Evolutionary conservation across 2,888 invertebrate genomes (phyloP).

Genomic region (Tholera decimalis): DNA sequence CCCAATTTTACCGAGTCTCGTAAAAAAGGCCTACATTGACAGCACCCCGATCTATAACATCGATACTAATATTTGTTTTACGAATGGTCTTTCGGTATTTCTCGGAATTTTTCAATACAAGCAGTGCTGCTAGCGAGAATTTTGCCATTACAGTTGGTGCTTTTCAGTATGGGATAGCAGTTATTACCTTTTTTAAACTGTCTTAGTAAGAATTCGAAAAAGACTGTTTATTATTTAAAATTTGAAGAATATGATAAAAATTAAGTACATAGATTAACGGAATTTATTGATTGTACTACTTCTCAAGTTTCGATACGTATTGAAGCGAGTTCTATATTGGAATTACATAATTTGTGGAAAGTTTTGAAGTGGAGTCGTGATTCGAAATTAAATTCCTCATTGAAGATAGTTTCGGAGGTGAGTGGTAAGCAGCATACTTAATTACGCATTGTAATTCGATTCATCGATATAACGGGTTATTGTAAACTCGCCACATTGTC

Average conservation of each 20-base stretch:
- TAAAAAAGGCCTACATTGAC: constrained; percentile 76
- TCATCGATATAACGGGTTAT: not conserved
- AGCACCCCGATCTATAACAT: constrained; percentile 73
- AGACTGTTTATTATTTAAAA: too few relatives aligned
- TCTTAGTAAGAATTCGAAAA: not conserved
- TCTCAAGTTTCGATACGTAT: constrained; percentile 19
- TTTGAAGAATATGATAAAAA: not conserved
- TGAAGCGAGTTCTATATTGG: constrained; percentile 17
- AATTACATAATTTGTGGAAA: constrained; percentile 18
- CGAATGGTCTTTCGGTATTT: constrained; percentile 69
- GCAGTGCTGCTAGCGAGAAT: constrained; percentile 14
- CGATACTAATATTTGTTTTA: constrained; percentile 82
- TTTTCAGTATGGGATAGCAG: not conserved
- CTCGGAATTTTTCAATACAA: constrained; percentile 37
- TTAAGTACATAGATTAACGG: constrained; percentile 20
- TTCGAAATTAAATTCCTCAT: constrained; percentile 42
- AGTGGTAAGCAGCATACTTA: not conserved
- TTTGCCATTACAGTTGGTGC: constrained; percentile 17
- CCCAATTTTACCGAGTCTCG: constrained; percentile 71
- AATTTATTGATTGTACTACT: constrained; percentile 38
- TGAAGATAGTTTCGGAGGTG: constrained; percentile 12
- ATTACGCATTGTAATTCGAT: not conserved
- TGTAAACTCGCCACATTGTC: too few relatives aligned
- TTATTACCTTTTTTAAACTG: not conserved
- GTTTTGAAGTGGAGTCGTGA: constrained; percentile 18